phyloP scores from a whole-genome alignment of 2,888 invertebrate genomes.

The Drosophila prolongata region DNA sequence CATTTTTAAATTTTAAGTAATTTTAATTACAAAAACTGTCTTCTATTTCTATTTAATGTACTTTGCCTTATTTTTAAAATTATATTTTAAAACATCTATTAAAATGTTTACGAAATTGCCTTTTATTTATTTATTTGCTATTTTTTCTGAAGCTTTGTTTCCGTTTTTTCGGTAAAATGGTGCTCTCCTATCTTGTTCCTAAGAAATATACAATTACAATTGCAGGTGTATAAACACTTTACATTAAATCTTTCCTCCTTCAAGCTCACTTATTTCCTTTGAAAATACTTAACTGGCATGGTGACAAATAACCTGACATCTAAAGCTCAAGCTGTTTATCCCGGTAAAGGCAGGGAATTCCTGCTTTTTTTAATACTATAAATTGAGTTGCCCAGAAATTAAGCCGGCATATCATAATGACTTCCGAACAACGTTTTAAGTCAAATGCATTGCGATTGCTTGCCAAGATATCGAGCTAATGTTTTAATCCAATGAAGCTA shows the following conservation, averaged over 20 bases:
- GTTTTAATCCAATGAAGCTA: conserved; percentile 43
- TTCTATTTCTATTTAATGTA: too few relatives aligned
- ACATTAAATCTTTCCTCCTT: background rate
- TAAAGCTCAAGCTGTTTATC: background rate
- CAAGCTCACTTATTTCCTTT: background rate
- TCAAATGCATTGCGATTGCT: conserved; percentile 1
- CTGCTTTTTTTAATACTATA: too few relatives aligned
- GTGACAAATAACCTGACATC: background rate
- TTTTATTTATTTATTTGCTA: too few relatives aligned
- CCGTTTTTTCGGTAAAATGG: too few relatives aligned
- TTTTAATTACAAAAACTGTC: too few relatives aligned
- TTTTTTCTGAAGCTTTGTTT: too few relatives aligned
- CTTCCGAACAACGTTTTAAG: background rate
- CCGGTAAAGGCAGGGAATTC: background rate
- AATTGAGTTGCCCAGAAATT: background rate
- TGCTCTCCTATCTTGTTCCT: too few relatives aligned
- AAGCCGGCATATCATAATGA: conserved; percentile 6
- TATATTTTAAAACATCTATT: too few relatives aligned
- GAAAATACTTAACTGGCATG: conserved; percentile 9
- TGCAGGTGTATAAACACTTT: background rate
- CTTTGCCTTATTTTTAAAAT: too few relatives aligned
- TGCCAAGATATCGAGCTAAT: conserved; percentile 70
- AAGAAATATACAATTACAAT: too few relatives aligned
- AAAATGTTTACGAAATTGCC: too few relatives aligned
- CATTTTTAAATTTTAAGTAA: too few relatives aligned